A percentile compares a stretch with the other conserved stretches of the same genome.
Evolutionary conservation across 1,140 invertebrate genomes (phyloP).

Genomic region (Leptonema lineaticorne): DNA sequence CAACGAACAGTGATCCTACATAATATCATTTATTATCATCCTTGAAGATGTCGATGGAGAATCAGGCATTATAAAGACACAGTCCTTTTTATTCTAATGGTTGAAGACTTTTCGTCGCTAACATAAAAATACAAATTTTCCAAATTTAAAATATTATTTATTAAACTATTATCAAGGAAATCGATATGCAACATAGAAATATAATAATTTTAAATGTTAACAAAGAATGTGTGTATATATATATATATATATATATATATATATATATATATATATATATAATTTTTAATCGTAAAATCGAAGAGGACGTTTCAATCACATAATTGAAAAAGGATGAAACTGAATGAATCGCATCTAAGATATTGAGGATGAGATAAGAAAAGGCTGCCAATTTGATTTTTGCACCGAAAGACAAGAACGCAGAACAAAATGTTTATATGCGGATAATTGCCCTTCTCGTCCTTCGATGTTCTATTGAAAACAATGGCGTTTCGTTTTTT

Average conservation of each 20-base stretch:
- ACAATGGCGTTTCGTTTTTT: conserved; percentile 1
- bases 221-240: too few species aligned
- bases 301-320: background rate
- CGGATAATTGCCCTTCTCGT: conserved; percentile 9
- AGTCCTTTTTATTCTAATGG: too few species aligned
- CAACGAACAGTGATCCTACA: too few species aligned
- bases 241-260: background rate
- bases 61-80: too few species aligned
- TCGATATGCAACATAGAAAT: too few species aligned
- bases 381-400: background rate
- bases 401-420: background rate
- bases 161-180: too few species aligned
- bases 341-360: background rate
- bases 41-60: too few species aligned
- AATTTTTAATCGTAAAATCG: background rate
- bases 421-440: background rate
- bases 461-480: background rate
- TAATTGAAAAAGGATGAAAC: background rate
- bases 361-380: conserved; percentile 1
- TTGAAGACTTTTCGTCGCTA: too few species aligned
- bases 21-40: too few species aligned
- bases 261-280: background rate
- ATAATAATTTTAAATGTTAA: too few species aligned
- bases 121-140: too few species aligned
- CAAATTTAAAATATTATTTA: too few species aligned